Percentiles rank a stretch among this genome's conserved stretches.
Evolutionary conservation across 92 coral and sea anemone genomes (phyloP).

Genomic region (Palythoa heliodiscus): DNA sequence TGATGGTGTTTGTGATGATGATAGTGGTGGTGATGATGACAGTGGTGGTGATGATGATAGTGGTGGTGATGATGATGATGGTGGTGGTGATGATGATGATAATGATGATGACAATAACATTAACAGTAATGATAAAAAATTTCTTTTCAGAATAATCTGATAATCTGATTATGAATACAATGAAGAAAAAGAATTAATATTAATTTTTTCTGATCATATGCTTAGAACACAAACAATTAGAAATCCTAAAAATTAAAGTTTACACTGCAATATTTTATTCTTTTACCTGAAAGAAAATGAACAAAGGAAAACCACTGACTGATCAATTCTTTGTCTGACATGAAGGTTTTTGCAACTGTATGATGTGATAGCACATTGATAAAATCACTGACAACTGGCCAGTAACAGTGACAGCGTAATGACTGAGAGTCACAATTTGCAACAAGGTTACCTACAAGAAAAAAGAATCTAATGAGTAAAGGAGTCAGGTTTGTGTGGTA

Average conservation of each 20-base stretch:
- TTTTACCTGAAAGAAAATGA: constrained; percentile 78
- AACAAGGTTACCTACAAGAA: constrained; percentile 60
- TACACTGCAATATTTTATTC: not conserved
- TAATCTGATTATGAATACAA: no score
- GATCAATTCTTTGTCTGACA: constrained; percentile 83
- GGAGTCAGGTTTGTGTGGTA: not conserved
- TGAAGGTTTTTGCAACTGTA: constrained; percentile 82
- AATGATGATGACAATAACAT: no score
- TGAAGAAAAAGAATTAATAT: no score
- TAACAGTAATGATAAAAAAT: no score
- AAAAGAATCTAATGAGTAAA: not conserved
- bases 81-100: no score
- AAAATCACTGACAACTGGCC: constrained; percentile 97
- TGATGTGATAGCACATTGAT: constrained; percentile 93
- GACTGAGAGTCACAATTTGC: constrained; percentile 81
- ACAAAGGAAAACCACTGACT: constrained; percentile 88
- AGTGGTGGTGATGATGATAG: no score
- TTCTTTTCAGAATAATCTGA: no score
- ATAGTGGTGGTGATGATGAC: no score
- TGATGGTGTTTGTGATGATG: no score
- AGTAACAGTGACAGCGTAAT: constrained; percentile 83
- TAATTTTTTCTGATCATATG: not conserved
- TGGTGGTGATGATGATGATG: no score
- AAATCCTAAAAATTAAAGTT: not conserved
- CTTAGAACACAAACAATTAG: not conserved